Base-by-base conservation (phyloP, 1,140 invertebrate species). In the Luehdorfia chinensis region DNA sequence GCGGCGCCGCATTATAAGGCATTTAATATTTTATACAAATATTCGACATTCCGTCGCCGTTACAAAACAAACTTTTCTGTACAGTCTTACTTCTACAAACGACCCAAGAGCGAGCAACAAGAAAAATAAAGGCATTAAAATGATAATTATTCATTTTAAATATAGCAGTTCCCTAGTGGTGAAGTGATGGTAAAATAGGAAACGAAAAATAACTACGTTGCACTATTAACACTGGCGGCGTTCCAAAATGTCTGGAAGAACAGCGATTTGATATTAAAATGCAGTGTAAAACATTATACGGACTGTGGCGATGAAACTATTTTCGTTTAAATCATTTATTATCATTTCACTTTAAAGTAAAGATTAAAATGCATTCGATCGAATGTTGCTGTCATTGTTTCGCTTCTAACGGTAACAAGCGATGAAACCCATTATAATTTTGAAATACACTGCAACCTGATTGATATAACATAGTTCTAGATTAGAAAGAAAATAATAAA, bases 11-110 rank as follows among this genome's bases (percentile, higher is more conserved):
- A 48, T 53, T 36, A 55, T 51, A 55, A 62, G 59, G 55, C 59
- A 55, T 51, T 47, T 27, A 50, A 55, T 33, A 46, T 47, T 50
- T 59, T 44, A 49, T 53, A 59, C 50, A 59, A 49, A 27, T n/a
- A 7, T 21, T 7, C 23, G 23, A 27, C 23, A 7, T 27, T 6
- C 6, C 23, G 23, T 1, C 1, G 2, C 25, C 25, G 8, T 9
- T 8, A 7, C 2, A 27, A 27, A 27, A 27, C 25, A 8, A 27
- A 27, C 25, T 27, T n/a, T 8, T 27, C 25, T 27, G 25, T 27
- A 27, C 25, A 27, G 25, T 27, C 25, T 27, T 9, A 27, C 25
- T 27, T n/a, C 3, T n/a, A 7, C 11, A 1, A 23, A 23, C 21
- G 21, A 1, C n/a, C 11, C n/a, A n/a, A n/a, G n/a, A n/a, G n/a